A percentile compares a stretch with the other conserved stretches of the same genome.
Conservation (phyloP, 2,797 vertebrate species). For the Calcarius lapponicus region DNA sequence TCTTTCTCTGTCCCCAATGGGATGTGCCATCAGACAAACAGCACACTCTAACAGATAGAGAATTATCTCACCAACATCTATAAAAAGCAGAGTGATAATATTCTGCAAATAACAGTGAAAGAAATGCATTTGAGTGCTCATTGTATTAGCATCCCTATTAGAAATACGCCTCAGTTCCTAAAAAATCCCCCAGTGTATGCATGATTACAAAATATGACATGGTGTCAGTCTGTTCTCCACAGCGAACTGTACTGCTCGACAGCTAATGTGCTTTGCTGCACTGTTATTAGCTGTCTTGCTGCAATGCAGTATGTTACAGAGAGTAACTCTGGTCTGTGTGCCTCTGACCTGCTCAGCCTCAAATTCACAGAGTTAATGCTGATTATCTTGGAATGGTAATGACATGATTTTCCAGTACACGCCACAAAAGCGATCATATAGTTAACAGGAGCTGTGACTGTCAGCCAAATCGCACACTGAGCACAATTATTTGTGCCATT, state of each 20-base stretch:
- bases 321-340: not conserved
- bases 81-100: not conserved
- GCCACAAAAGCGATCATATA: not conserved
- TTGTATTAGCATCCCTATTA: not conserved
- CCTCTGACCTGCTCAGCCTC: not conserved
- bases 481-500: constrained; percentile 52
- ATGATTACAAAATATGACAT: not conserved
- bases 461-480: constrained; percentile 6
- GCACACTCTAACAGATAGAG: not conserved
- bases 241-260: not conserved
- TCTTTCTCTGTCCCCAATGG: not conserved
- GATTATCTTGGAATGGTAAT: constrained; percentile 4
- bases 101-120: constrained; percentile 9
- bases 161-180: not conserved
- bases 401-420: not conserved
- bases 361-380: not conserved
- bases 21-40: not conserved
- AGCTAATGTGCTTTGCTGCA: not conserved
- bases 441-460: constrained; percentile 26
- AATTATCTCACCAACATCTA: not conserved
- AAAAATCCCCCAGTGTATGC: not conserved
- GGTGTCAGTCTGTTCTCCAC: not conserved
- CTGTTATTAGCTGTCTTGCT: constrained; percentile 17
- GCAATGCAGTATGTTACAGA: constrained; percentile 29
- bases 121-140: not conserved